Evolutionary conservation across 2,797 vertebrate species (phyloP).

Genomic region (Anomalospiza imberbis): DNA sequence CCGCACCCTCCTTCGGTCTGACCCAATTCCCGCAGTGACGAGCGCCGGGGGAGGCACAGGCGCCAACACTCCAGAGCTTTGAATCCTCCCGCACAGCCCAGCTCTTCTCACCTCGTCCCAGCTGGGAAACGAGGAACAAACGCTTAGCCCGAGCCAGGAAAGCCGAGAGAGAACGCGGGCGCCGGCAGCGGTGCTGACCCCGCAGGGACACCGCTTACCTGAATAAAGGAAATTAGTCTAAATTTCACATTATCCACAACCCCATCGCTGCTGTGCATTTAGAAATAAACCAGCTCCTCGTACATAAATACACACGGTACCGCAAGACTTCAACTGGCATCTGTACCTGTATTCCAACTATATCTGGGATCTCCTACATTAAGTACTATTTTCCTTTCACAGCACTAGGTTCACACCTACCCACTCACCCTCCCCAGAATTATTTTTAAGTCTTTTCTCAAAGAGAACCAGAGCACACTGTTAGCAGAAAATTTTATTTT

Average conservation of each 20-base stretch:
- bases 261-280: background rate
- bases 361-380: too few species aligned
- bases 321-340: fast-evolving
- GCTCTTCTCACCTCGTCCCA: background rate
- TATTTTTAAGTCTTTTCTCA: background rate
- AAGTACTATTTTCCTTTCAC: background rate
- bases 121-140: background rate
- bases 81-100: background rate
- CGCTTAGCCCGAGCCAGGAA: background rate
- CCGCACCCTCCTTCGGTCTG: background rate
- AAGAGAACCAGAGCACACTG: background rate
- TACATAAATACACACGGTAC: fast-evolving
- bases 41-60: background rate
- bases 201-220: background rate
- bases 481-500: constrained; percentile 69
- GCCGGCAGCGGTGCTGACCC: background rate
- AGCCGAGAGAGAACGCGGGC: background rate
- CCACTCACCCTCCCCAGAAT: background rate
- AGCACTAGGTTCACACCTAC: fast-evolving
- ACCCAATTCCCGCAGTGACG: background rate
- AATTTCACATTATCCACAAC: background rate
- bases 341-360: too few species aligned
- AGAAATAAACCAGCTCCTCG: background rate
- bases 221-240: background rate
- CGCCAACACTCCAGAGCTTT: fast-evolving